Evolutionary conservation across 2,797 vertebrate species (phyloP).

Genomic region (Eulemur rubriventer): DNA sequence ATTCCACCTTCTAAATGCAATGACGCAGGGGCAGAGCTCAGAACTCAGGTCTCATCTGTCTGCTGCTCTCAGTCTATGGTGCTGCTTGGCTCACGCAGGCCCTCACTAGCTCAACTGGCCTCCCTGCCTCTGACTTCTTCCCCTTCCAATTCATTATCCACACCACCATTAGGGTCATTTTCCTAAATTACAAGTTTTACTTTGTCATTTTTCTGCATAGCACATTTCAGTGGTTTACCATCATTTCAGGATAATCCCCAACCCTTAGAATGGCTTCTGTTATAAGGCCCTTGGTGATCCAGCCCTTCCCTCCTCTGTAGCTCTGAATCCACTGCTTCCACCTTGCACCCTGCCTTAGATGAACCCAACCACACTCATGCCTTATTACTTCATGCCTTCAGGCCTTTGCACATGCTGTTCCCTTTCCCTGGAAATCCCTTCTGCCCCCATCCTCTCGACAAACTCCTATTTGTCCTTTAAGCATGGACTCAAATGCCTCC

Average conservation of each 20-base stretch:
- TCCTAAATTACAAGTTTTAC: not conserved
- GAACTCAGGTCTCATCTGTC: not conserved
- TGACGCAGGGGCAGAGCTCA: not conserved
- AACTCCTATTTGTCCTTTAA: not conserved
- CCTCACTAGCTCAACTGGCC: not conserved
- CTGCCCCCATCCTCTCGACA: not conserved
- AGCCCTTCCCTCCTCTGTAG: not conserved
- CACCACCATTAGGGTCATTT: not conserved
- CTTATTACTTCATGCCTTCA: accelerated
- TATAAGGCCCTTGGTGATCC: not conserved
- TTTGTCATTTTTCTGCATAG: not conserved
- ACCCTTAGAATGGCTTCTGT: not conserved
- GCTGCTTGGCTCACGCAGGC: not conserved
- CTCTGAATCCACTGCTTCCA: not conserved
- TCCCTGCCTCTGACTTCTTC: not conserved
- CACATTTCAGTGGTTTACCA: not conserved
- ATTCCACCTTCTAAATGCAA: not conserved
- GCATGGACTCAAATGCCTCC: not conserved
- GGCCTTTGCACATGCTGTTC: not conserved
- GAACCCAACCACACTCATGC: not conserved
- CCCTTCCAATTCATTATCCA: not conserved
- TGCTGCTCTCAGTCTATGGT: not conserved
- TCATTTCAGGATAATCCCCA: not conserved
- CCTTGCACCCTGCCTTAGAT: not conserved
- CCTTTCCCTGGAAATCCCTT: not conserved